Conservation (phyloP, 2,113 vertebrate genomes). For the Amblyornis subalaris region DNA sequence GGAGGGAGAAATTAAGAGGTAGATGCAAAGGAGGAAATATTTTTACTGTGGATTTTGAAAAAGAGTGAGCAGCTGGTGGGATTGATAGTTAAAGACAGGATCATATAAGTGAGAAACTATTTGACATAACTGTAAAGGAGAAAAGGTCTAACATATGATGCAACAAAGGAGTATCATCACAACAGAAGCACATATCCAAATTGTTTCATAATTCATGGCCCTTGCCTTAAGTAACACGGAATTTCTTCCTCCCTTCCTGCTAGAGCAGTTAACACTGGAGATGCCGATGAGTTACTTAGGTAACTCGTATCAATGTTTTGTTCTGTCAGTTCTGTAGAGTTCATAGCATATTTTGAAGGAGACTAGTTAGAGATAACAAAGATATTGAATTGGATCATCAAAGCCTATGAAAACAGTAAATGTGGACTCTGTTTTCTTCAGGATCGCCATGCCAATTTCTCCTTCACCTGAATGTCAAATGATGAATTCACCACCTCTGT, state of each 20-base stretch:
- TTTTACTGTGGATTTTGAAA: background rate
- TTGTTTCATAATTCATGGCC: background rate
- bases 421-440: background rate
- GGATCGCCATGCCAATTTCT: background rate
- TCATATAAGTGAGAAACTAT: background rate
- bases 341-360: background rate
- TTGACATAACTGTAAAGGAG: background rate
- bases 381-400: background rate
- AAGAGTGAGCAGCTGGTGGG: background rate
- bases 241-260: background rate
- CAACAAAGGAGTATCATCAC: fast-evolving
- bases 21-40: background rate
- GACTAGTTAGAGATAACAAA: background rate
- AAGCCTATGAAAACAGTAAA: background rate
- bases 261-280: background rate
- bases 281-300: background rate
- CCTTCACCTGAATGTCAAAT: background rate
- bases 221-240: background rate
- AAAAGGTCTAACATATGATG: background rate
- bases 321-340: background rate
- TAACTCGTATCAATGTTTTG: fast-evolving
- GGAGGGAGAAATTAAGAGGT: background rate
- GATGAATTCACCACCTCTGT: background rate
- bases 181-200: background rate
- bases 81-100: background rate